phyloP scores from a whole-genome alignment of 2,888 invertebrate genomes.

The Parelbella ahira region DNA sequence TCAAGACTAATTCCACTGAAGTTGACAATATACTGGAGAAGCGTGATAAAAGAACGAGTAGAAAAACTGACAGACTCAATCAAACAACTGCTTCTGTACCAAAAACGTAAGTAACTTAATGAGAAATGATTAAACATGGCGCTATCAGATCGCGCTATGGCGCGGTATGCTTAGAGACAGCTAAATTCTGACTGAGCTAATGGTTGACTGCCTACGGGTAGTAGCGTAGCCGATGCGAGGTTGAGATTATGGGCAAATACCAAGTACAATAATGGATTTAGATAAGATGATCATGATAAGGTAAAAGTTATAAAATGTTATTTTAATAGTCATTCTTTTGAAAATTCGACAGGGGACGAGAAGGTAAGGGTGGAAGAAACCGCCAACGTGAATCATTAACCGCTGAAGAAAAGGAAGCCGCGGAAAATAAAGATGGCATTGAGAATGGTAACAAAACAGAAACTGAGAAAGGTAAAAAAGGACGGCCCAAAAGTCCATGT shows the following conservation, averaged over 20 bases:
- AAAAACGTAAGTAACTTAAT: constrained; percentile 60
- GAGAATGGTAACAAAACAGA: constrained; percentile 51
- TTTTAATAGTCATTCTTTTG: too few relatives aligned
- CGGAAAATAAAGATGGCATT: constrained; percentile 34
- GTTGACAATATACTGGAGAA: constrained; percentile 58
- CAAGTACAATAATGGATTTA: too few relatives aligned
- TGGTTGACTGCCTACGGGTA: too few relatives aligned
- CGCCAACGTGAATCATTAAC: constrained; percentile 46
- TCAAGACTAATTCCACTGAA: constrained; percentile 66
- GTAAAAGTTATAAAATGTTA: too few relatives aligned
- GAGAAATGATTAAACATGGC: too few relatives aligned
- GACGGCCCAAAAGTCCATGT: constrained; percentile 83
- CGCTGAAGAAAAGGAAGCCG: constrained; percentile 35
- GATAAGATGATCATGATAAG: too few relatives aligned
- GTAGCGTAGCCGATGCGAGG: too few relatives aligned
- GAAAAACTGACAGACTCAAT: constrained; percentile 72
- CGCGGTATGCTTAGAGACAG: too few relatives aligned
- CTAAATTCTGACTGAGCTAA: too few relatives aligned
- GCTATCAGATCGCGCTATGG: too few relatives aligned
- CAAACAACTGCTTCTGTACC: constrained; percentile 74
- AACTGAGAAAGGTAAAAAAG: constrained; percentile 60
- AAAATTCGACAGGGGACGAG: constrained; percentile 55
- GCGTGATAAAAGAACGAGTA: constrained; percentile 72
- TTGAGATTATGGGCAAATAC: too few relatives aligned
- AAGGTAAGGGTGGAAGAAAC: constrained; percentile 65